Base-by-base conservation (phyloP, 2,888 invertebrate genomes). In the Anoncus sp. region DNA sequence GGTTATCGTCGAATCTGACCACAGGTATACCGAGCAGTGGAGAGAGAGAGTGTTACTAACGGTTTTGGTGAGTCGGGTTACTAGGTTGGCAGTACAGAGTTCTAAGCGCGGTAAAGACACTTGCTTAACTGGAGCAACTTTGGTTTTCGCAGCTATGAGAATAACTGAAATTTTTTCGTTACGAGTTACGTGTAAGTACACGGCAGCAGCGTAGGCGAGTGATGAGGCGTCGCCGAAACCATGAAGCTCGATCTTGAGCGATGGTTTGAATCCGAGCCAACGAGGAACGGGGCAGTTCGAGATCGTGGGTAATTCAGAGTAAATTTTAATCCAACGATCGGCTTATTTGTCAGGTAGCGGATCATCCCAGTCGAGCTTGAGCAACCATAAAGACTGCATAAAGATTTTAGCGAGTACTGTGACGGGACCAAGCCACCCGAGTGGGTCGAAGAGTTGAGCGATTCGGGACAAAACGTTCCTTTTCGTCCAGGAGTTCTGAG, bases 361-460 rank as follows among this genome's bases (percentile, higher is more conserved):
- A 10, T 79, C 53, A 27, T 71, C 60, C 70, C 70, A 71, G 2
- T 18, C n/a, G n/a, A 53, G 43, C 9, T 60, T 51, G 0, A 27
- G 10, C 18, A 24, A 6, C 63, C 72, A 72, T 1, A 47, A 31
- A 3, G 45, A 53, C 24, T 72, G 71, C 2, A 55, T 62, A 10
- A 47, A 20, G 6, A 63, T 72, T 38, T 72, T 55, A 14, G 63
- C 75, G 20, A 49, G 63, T 1, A 57, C 65, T 0, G 57, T 47
- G 1, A 60, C 66, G 1, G 77, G 70, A 4, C 60, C 60, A 16
- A 77, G 45, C 71, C 76, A 77, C 2, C 69, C 79, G 18, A 79
- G 73, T 12, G 72, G 79, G 47, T 79, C 79, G 53, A 73, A 76
- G 1, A 79, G 57, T 57, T 69, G 60, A 2, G 73, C 67, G 4